These are phyloP conservation scores for Chrysemys picta DNA, from an alignment of 2,113 vertebrate genomes.

Conservation along the genomic window DNA sequence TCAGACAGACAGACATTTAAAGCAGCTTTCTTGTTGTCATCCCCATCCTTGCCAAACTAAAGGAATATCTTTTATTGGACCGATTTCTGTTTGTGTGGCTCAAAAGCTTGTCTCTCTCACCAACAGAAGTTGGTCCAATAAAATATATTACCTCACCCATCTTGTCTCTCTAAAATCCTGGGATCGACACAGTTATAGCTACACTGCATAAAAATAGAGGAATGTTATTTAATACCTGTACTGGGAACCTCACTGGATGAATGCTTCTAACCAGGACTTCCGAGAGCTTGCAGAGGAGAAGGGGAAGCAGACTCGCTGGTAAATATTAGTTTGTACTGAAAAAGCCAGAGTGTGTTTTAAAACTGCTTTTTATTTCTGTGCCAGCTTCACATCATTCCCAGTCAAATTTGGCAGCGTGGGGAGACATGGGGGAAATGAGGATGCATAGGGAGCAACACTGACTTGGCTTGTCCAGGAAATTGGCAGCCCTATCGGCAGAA, in stretches of 20 bases:
- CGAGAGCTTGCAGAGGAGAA: slow-evolving; percentile 18
- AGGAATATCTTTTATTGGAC: background rate
- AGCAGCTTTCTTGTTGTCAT: background rate
- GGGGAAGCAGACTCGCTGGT: slow-evolving; percentile 47
- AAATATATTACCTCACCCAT: background rate
- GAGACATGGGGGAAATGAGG: background rate
- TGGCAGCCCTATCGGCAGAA: background rate
- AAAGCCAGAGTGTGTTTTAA: slow-evolving; percentile 43
- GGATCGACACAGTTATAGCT: background rate
- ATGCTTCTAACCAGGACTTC: background rate
- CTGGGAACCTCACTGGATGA: slow-evolving; percentile 12
- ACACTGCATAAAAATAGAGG: background rate
- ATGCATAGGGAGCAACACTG: background rate
- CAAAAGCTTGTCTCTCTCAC: background rate
- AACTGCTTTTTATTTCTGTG: slow-evolving; percentile 34
- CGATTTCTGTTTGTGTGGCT: background rate
- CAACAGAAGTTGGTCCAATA: background rate
- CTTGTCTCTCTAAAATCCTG: background rate
- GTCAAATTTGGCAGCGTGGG: background rate
- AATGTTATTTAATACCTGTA: background rate
- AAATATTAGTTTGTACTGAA: slow-evolving; percentile 66
- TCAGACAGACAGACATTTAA: slow-evolving; percentile 46
- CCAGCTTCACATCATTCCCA: background rate
- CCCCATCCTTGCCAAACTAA: background rate
- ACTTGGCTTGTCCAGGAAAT: background rate